A percentile compares a stretch with the other conserved stretches of the same genome.
Conservation (phyloP, 1,140 invertebrate genomes). For the Trichogramma pretiosum region DNA sequence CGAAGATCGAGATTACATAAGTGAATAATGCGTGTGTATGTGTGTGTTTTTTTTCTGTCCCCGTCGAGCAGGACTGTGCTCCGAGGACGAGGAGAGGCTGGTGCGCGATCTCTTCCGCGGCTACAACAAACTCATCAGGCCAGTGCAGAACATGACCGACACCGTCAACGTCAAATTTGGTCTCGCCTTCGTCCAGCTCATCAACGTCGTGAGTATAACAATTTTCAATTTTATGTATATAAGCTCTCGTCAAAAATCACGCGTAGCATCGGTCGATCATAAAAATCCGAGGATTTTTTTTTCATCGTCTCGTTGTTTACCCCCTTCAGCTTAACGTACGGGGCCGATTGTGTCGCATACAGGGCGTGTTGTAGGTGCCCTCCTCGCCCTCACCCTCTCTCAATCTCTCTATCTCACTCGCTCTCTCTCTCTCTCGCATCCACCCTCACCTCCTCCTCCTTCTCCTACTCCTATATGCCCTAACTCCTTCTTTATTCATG, state of each 20-base stretch:
- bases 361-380: background rate
- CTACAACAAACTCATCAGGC: slow-evolving; percentile 98
- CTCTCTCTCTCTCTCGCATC: background rate
- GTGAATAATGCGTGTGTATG: too few species aligned
- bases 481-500: background rate
- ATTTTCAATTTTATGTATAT: slow-evolving; percentile 8
- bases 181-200: slow-evolving; percentile 95
- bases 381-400: background rate
- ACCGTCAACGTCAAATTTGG: slow-evolving; percentile 94
- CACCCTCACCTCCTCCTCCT: background rate
- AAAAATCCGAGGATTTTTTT: too few species aligned
- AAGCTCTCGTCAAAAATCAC: too few species aligned
- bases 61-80: slow-evolving; percentile 64
- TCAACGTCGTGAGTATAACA: slow-evolving; percentile 80
- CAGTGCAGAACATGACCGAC: slow-evolving; percentile 94
- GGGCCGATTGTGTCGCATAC: too few species aligned
- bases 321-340: too few species aligned
- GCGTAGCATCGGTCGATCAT: too few species aligned
- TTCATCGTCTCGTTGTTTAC: too few species aligned
- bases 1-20: too few species aligned
- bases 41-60: too few species aligned
- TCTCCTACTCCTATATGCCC: background rate
- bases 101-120: slow-evolving; percentile 94
- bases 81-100: slow-evolving; percentile 91
- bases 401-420: background rate